A percentile compares a stretch with the other conserved stretches of the same genome.
phyloP scores from a whole-genome alignment of 2,888 invertebrate species.

The Trachelus stipa region DNA sequence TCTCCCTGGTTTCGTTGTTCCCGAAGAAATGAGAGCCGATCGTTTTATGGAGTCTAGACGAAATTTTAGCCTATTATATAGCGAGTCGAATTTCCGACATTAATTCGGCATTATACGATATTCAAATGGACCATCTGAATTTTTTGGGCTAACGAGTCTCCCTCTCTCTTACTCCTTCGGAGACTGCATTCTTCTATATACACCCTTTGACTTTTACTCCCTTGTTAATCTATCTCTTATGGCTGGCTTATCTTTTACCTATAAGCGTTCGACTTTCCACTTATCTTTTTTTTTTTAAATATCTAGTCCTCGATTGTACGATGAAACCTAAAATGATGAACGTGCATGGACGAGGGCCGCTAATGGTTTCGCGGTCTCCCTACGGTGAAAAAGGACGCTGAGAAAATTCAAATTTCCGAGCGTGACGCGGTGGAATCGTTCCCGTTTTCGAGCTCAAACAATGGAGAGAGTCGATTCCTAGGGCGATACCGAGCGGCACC shows the following conservation, averaged over 20 bases:
- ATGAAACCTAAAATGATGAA: not conserved
- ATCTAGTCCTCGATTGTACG: not conserved
- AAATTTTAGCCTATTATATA: constrained; percentile 24
- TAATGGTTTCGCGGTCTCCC: constrained; percentile 6
- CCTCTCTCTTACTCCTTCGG: constrained; percentile 23
- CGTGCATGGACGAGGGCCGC: not conserved
- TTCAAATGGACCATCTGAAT: constrained; percentile 63
- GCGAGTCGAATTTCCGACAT: constrained; percentile 63
- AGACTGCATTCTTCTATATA: not conserved
- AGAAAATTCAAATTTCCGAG: constrained; percentile 27
- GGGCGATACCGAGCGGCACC: constrained; percentile 23
- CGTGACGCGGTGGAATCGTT: constrained; percentile 27
- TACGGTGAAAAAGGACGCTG: not conserved
- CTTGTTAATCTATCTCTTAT: not conserved
- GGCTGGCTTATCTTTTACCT: not conserved
- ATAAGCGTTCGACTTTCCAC: constrained; percentile 4
- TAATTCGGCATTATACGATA: constrained; percentile 65
- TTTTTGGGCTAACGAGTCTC: constrained; percentile 57
- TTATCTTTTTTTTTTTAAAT: constrained; percentile 13
- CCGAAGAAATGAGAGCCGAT: constrained; percentile 10
- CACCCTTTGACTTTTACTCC: not conserved
- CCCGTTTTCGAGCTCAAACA: constrained; percentile 28
- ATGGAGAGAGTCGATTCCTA: constrained; percentile 23
- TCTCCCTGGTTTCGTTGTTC: not conserved
- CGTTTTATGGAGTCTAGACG: constrained; percentile 26